phyloP scores from a whole-genome alignment of 2,797 vertebrate genomes.

The Gobionotothen gibberifrons region DNA sequence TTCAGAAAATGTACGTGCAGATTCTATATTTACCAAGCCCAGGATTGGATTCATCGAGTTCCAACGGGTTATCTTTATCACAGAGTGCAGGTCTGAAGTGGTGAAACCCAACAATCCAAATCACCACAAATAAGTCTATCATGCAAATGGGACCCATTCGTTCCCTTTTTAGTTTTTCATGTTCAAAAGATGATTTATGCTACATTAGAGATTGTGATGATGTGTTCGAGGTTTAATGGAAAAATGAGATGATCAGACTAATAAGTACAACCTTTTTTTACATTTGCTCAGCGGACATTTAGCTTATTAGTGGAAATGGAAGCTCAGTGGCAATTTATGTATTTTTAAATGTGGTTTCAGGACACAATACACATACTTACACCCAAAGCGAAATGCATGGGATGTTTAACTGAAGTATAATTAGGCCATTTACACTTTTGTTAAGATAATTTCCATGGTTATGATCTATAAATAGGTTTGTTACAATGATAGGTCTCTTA shows the following conservation, averaged over 20 bases:
- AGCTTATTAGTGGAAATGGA: conserved; percentile 21
- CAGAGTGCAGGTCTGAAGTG: conserved; percentile 7
- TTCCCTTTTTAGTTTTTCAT: conserved; percentile 18
- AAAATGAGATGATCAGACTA: conserved; percentile 31
- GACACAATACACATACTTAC: too few species aligned
- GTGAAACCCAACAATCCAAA: conserved; percentile 37
- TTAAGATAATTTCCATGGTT: conserved; percentile 21
- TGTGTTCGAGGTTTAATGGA: conserved; percentile 41
- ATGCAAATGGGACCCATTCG: conserved; percentile 51
- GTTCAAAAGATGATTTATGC: conserved; percentile 37
- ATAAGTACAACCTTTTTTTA: conserved; percentile 34
- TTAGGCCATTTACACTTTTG: conserved; percentile 16
- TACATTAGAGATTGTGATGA: conserved; percentile 27
- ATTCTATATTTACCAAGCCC: conserved; percentile 44
- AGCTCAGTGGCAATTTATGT: conserved; percentile 10
- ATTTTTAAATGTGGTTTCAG: not conserved
- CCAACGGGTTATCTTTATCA: conserved; percentile 24
- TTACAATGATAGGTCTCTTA: not conserved
- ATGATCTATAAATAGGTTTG: conserved; percentile 31
- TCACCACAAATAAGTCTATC: conserved; percentile 26
- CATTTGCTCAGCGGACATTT: not conserved
- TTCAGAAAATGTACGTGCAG: conserved; percentile 41
- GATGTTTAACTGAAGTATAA: conserved; percentile 6
- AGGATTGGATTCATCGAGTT: conserved; percentile 23
- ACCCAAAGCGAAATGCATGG: not conserved